phyloP scores from a whole-genome alignment of 2,888 invertebrate species.

The Trichopoda pennipes region DNA sequence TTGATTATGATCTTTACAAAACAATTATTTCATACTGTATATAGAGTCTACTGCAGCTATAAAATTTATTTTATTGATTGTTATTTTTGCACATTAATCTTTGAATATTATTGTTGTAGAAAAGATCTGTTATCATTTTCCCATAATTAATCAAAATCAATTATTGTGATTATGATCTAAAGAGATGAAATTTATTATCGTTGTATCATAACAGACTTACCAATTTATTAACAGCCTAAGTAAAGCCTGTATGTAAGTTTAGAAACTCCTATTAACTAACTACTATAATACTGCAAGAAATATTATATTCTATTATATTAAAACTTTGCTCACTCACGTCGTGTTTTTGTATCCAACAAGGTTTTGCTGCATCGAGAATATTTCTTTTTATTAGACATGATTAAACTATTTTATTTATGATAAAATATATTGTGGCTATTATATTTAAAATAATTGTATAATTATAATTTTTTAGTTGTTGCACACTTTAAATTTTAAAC shows the following conservation, averaged over 20 bases:
- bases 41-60: slow-evolving; percentile 6
- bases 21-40: not conserved
- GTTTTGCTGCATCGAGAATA: no score
- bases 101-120: slow-evolving; percentile 1
- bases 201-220: slow-evolving; percentile 16
- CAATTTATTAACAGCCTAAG: not conserved
- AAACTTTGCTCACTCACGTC: no score
- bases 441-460: no score
- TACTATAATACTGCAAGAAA: no score
- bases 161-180: slow-evolving; percentile 6
- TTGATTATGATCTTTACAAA: slow-evolving; percentile 20
- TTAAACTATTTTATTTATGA: no score
- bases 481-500: no score
- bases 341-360: no score
- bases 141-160: slow-evolving; percentile 43
- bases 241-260: not conserved
- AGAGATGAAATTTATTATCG: not conserved
- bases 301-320: no score
- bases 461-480: no score
- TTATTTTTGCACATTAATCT: slow-evolving; percentile 43
- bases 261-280: no score
- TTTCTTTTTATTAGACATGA: no score
- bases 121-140: slow-evolving; percentile 41
- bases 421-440: no score
- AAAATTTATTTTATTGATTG: slow-evolving; percentile 26